Evolutionary conservation across 2,797 vertebrate genomes (phyloP).

Genomic region (Nothura maculosa): DNA sequence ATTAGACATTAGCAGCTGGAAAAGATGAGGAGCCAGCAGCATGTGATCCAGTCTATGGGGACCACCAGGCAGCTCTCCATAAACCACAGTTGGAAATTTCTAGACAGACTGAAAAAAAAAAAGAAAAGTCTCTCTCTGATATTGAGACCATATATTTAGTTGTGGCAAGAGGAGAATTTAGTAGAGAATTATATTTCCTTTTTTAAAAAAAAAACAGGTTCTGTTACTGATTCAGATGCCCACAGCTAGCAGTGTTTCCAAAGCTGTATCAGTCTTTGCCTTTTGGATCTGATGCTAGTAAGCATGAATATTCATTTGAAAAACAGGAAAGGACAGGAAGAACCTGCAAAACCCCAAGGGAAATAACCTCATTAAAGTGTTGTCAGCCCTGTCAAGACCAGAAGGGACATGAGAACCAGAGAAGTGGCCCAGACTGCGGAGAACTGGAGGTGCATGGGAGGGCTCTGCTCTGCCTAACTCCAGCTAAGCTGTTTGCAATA

Average conservation of each 20-base stretch:
- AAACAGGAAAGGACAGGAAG: slow-evolving; percentile 8
- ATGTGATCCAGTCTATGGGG: neutral
- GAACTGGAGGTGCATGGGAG: neutral
- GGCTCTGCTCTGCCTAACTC: neutral
- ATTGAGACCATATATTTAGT: neutral
- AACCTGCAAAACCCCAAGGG: neutral
- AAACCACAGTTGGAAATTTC: neutral
- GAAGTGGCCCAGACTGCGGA: neutral
- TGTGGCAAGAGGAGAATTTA: neutral
- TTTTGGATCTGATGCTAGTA: neutral
- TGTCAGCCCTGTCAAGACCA: neutral
- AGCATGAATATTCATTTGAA: neutral
- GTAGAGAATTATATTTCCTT: neutral
- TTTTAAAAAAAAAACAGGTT: neutral
- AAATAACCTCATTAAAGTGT: neutral
- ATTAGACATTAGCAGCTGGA: slow-evolving; percentile 44
- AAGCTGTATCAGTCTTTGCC: neutral
- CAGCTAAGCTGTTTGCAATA: neutral
- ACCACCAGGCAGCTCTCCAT: slow-evolving; percentile 6
- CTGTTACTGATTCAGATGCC: neutral
- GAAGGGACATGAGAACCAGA: neutral
- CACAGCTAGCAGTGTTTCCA: neutral
- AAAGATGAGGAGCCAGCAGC: slow-evolving; percentile 21
- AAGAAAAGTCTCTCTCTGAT: neutral
- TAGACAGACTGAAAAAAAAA: neutral